These are phyloP conservation scores for Rhogogaster chlorosoma DNA, from an alignment of 2,888 invertebrate genomes.

Conservation along the genomic window DNA sequence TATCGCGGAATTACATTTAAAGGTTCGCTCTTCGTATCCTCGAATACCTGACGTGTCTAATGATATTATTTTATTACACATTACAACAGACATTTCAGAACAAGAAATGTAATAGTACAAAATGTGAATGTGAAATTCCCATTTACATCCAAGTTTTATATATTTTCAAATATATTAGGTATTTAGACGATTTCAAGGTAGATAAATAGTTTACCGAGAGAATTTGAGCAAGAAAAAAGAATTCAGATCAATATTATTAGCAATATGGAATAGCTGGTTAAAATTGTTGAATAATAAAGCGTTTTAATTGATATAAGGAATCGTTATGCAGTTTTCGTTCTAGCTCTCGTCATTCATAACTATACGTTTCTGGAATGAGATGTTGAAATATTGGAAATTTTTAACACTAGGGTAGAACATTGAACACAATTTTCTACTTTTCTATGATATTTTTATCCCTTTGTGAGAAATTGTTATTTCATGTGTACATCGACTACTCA, in stretches of 20 bases:
- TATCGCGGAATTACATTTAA: not conserved
- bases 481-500: not conserved
- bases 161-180: not conserved
- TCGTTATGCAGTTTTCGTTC: not conserved
- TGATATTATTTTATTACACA: not conserved
- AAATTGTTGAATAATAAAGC: not conserved
- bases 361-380: not conserved
- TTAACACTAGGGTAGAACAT: not conserved
- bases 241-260: too few relatives aligned
- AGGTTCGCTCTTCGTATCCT: not conserved
- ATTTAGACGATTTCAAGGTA: not conserved
- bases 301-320: not conserved
- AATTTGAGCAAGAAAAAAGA: too few relatives aligned
- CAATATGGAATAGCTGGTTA: not conserved
- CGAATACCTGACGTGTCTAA: not conserved
- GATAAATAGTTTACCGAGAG: not conserved
- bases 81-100: not conserved
- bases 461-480: constrained; percentile 2
- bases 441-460: not conserved
- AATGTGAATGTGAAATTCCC: not conserved
- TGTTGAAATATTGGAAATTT: not conserved
- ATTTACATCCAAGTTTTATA: not conserved
- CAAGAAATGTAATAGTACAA: constrained; percentile 12
- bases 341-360: not conserved
- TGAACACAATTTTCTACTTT: not conserved